Percentiles rank a stretch among this genome's conserved stretches.
phyloP scores from a whole-genome alignment of 2,113 vertebrate species.

The Anas platyrhynchos region DNA sequence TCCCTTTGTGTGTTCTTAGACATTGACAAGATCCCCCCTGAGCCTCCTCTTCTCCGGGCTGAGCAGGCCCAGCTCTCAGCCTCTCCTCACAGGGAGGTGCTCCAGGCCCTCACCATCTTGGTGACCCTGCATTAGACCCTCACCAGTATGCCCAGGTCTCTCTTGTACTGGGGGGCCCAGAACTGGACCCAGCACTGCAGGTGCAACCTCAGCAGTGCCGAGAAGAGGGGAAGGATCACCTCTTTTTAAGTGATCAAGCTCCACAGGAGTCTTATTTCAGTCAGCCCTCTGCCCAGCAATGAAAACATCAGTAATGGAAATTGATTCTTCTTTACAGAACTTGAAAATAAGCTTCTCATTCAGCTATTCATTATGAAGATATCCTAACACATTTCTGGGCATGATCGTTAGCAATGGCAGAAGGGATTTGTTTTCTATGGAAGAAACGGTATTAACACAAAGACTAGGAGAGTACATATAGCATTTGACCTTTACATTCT shows the following conservation, averaged over 20 bases:
- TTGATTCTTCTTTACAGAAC: neutral
- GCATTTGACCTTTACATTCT: fast-evolving
- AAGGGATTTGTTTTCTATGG: neutral
- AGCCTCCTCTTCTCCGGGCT: neutral
- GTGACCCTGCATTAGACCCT: neutral
- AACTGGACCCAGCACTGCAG: neutral
- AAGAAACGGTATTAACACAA: neutral
- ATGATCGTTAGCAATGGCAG: neutral
- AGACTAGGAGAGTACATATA: neutral
- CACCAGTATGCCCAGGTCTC: neutral
- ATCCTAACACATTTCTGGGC: neutral
- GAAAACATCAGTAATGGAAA: neutral
- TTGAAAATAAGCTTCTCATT: neutral
- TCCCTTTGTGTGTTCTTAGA: neutral
- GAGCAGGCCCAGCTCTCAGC: neutral
- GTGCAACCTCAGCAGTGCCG: neutral
- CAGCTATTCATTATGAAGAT: neutral
- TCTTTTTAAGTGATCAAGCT: neutral
- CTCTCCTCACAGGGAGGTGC: neutral
- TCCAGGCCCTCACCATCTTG: neutral
- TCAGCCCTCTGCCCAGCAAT: neutral
- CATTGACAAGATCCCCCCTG: neutral
- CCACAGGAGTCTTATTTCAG: neutral
- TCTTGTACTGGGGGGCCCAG: neutral
- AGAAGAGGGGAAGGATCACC: neutral